These are phyloP conservation scores for Apistogramma diplotaenia DNA, from an alignment of 2,113 vertebrate genomes.

Conservation along the genomic window DNA sequence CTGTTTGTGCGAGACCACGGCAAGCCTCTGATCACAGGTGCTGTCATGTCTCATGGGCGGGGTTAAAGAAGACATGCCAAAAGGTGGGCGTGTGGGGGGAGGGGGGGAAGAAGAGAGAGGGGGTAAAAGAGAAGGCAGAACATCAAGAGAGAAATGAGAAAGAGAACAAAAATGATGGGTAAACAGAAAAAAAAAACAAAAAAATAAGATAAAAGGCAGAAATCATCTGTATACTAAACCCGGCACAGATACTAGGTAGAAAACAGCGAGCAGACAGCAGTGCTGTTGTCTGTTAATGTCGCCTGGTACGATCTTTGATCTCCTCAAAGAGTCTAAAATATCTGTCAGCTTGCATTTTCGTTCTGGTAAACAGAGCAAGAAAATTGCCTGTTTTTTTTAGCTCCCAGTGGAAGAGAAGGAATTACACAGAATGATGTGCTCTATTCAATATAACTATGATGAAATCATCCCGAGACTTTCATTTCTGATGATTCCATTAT, in stretches of 20 bases:
- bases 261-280: constrained; percentile 38
- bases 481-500: constrained; percentile 35
- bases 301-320: constrained; percentile 47
- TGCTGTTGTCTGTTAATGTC: constrained; percentile 43
- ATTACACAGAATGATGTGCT: constrained; percentile 19
- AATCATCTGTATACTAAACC: constrained; percentile 15
- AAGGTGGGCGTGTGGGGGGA: not conserved
- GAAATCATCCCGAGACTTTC: constrained; percentile 20
- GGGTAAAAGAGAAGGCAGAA: not conserved
- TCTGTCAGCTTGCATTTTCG: constrained; percentile 52
- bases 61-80: constrained; percentile 55
- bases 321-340: constrained; percentile 52
- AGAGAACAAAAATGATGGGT: not conserved
- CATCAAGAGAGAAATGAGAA: not conserved
- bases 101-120: not conserved
- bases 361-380: constrained; percentile 41
- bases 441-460: constrained; percentile 18
- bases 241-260: constrained; percentile 18
- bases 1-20: constrained; percentile 47
- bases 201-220: constrained; percentile 8
- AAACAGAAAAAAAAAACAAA: not conserved
- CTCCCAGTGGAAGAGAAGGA: constrained; percentile 29
- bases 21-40: constrained; percentile 65
- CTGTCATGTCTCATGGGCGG: constrained; percentile 42
- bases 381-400: constrained; percentile 21